Conservation (phyloP, 2,797 vertebrate species). For the Phalanger gymnotis region DNA sequence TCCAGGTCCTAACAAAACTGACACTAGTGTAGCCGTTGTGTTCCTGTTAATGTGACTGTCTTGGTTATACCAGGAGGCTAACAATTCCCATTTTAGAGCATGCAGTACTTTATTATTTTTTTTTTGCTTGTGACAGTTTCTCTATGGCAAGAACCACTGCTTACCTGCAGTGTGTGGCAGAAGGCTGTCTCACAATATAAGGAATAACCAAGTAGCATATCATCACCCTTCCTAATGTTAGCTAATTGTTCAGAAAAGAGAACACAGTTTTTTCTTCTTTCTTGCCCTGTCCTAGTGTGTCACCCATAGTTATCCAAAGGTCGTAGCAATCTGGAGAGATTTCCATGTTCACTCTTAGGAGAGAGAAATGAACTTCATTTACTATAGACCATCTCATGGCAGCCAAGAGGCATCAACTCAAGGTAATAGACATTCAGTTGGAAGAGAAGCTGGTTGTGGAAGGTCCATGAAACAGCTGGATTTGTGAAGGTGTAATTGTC, state of each 20-base stretch:
- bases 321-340: background rate
- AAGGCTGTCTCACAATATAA: constrained; percentile 42
- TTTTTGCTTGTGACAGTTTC: constrained; percentile 53
- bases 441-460: background rate
- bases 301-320: background rate
- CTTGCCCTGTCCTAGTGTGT: background rate
- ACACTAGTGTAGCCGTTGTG: constrained; percentile 74
- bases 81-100: constrained; percentile 78
- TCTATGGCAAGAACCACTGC: constrained; percentile 39
- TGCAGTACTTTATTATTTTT: constrained; percentile 73
- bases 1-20: constrained; percentile 82
- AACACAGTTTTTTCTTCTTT: background rate
- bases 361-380: background rate
- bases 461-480: no score
- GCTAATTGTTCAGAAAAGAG: background rate
- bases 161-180: constrained; percentile 49
- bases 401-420: background rate
- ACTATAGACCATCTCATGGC: background rate
- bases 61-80: constrained; percentile 76
- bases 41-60: constrained; percentile 52
- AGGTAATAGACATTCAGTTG: background rate
- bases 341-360: constrained; percentile 39
- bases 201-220: background rate
- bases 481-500: background rate
- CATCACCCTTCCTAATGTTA: background rate